Conservation (phyloP, 2,113 vertebrate genomes). For the Cyrtonyx montezumae region DNA sequence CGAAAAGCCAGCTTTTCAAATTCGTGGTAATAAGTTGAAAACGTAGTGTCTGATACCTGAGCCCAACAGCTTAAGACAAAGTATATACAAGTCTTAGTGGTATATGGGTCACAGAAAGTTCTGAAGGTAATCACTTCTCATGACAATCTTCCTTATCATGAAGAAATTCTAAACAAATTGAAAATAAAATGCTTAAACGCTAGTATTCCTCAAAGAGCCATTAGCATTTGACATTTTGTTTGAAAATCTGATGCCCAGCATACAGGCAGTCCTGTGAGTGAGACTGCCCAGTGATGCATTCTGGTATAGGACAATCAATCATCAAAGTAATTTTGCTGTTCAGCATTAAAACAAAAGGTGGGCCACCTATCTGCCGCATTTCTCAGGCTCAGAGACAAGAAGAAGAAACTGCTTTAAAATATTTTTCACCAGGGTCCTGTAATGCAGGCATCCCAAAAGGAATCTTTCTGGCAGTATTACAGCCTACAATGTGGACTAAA, state of each 20-base stretch:
- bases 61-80: background rate
- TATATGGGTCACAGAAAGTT: background rate
- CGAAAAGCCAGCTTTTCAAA: background rate
- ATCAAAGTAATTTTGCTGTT: background rate
- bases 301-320: background rate
- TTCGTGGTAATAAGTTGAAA: background rate
- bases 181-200: slow-evolving; percentile 18
- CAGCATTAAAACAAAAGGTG: background rate
- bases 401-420: background rate
- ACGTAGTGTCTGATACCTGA: background rate
- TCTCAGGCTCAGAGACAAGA: background rate
- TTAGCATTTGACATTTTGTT: background rate
- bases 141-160: background rate
- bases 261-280: background rate
- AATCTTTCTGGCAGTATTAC: slow-evolving; percentile 18
- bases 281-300: background rate
- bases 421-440: background rate
- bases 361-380: background rate
- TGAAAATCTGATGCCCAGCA: background rate
- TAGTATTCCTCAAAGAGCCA: background rate
- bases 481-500: background rate
- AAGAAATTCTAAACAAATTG: background rate
- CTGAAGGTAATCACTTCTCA: background rate
- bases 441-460: background rate
- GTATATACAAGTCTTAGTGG: background rate